Percentiles rank a stretch among this genome's conserved stretches.
Evolutionary conservation across 1,140 invertebrate genomes (phyloP).

Genomic region (Sitodiplosis mosellana): DNA sequence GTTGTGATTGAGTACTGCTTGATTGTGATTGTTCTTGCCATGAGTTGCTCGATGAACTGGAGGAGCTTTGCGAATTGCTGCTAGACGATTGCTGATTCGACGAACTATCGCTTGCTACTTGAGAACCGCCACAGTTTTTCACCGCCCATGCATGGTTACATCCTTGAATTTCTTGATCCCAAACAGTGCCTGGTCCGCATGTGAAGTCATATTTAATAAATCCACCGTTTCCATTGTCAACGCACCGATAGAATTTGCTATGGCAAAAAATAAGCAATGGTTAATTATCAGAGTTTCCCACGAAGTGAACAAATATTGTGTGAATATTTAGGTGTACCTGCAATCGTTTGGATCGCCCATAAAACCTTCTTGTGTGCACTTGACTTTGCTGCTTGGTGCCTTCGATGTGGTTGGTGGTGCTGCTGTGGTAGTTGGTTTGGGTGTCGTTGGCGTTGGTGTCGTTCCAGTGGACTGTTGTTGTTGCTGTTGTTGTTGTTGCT

Average conservation of each 20-base stretch:
- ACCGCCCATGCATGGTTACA: constrained; percentile 35
- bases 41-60: too few species aligned
- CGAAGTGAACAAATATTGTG: too few species aligned
- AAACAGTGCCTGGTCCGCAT: constrained; percentile 39
- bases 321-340: too few species aligned
- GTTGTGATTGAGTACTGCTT: background rate
- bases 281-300: constrained; percentile 5
- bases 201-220: constrained; percentile 36
- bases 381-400: constrained; percentile 2
- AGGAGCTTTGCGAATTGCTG: too few species aligned
- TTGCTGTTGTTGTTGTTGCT: background rate
- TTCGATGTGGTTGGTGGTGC: constrained; percentile 8
- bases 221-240: constrained; percentile 29
- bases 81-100: too few species aligned
- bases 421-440: constrained; percentile 14
- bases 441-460: background rate
- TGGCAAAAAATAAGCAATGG: constrained; percentile 27
- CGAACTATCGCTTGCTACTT: too few species aligned
- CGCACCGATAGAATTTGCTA: constrained; percentile 47
- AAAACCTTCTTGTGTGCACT: constrained; percentile 38
- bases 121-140: constrained; percentile 13
- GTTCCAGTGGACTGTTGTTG: too few species aligned
- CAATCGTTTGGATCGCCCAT: constrained; percentile 47
- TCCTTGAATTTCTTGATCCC: constrained; percentile 26
- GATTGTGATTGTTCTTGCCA: too few species aligned